Base-by-base conservation (phyloP, 2,797 vertebrate species). In the Mus spretus region DNA sequence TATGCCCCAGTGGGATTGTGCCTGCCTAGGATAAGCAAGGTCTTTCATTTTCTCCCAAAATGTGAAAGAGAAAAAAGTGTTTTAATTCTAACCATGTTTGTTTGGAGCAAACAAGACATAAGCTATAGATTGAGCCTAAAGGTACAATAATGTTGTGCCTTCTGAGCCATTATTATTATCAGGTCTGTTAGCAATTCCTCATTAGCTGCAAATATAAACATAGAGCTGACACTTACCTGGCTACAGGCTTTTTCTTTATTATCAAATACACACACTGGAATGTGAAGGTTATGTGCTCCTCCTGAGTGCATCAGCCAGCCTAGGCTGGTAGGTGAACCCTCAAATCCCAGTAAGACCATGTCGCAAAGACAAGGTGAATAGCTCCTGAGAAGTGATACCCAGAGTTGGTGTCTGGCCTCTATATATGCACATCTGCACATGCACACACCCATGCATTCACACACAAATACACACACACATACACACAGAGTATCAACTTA, bases 31-130 rank as follows among this genome's bases (percentile, higher is more conserved):
- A 44, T 44, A 26, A 19, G 13, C 37, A 70, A 47, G 75, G 50
- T 14, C 34, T 22, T 93, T n/a, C n/a, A 10, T 61, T 59, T 61
- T 13, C n/a, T 31, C 65, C 34, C 34, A n/a, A 63, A 59, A 6
- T 37, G 57, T 13, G 4, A 31, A 22, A 67, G 19, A 28, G 44
- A 11, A 86, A n/a, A 84, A 22, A 61, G n/a, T 80, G 28, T 47
- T 80, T 94, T 95, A 53, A 7, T 65, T 94, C 19, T 44, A 82
- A 61, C 15, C 34, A 63, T 61, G 34, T 81, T 83, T 93, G 61
- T 34, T 94, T 87, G 90, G 3, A 88, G 15, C 13, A 88, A 94
- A 85, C 28, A 37, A 34, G 53, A 70, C 22, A 13, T 55, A 67
- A 37, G 28, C 59, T n/a, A 61, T 1, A 82, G 40, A 95, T 26